Evolutionary conservation across 2,797 vertebrate species (phyloP).

Genomic region (Momotus momota): DNA sequence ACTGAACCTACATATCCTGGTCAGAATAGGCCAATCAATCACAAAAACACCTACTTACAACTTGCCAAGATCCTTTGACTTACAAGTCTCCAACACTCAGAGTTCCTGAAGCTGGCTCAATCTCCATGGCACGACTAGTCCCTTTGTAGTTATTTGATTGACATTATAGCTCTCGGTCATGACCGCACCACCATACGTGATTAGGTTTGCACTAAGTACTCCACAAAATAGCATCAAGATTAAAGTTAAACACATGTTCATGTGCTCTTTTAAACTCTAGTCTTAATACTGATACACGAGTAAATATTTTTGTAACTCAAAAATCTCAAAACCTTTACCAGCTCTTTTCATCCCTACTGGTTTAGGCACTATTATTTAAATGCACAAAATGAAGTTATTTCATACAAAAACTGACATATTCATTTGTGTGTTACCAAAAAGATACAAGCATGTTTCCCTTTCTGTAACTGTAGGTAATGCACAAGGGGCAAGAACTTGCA

Average conservation of each 20-base stretch:
- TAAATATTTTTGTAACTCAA: neutral
- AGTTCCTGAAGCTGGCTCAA: neutral
- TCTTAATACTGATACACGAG: neutral
- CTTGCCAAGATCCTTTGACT: neutral
- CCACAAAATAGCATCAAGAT: neutral
- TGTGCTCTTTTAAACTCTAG: neutral
- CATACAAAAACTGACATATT: neutral
- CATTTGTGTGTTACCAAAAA: neutral
- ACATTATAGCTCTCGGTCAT: neutral
- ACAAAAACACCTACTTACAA: neutral
- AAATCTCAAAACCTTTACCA: neutral
- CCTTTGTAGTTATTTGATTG: neutral
- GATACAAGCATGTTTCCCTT: neutral
- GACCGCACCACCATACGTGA: neutral
- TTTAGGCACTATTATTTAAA: neutral
- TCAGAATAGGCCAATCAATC: neutral
- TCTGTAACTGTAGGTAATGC: neutral
- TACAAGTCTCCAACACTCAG: neutral
- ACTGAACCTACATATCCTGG: neutral
- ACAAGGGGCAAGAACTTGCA: constrained; percentile 1
- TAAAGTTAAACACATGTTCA: neutral
- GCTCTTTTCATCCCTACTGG: neutral
- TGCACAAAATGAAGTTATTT: neutral
- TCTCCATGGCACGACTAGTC: neutral
- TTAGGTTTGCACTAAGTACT: neutral